phyloP scores from a whole-genome alignment of 1,140 invertebrate genomes.

The Caenorhabditis inopinata region DNA sequence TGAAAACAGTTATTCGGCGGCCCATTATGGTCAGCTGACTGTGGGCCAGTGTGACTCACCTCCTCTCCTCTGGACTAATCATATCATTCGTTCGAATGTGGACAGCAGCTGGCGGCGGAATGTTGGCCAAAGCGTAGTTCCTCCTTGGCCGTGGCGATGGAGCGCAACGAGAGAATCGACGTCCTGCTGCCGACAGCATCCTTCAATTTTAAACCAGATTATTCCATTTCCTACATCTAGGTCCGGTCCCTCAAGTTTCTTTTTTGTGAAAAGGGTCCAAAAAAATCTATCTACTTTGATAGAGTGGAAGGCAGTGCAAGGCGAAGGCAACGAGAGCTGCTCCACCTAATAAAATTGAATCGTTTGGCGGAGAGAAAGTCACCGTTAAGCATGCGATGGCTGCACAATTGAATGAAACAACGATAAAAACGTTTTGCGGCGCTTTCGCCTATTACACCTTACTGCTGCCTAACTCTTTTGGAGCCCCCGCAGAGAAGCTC shows the following conservation, averaged over 20 bases:
- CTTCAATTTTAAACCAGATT: slow-evolving; percentile 26
- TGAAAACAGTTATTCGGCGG: no score
- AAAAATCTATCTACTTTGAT: no score
- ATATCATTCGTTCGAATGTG: slow-evolving; percentile 51
- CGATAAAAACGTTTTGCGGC: not conserved
- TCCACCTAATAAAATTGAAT: not conserved
- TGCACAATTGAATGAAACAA: not conserved
- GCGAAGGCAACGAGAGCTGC: not conserved
- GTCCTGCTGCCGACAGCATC: slow-evolving; percentile 36
- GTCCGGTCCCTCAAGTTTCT: not conserved
- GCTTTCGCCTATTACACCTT: not conserved
- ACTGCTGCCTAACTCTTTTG: not conserved
- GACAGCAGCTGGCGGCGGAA: slow-evolving; percentile 47
- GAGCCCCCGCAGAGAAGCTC: not conserved
- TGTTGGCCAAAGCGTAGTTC: slow-evolving; percentile 46
- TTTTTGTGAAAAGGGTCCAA: no score
- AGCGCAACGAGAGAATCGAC: slow-evolving; percentile 36
- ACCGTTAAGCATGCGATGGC: not conserved
- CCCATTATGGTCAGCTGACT: no score
- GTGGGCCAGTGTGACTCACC: no score
- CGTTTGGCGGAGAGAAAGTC: not conserved
- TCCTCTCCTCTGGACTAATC: slow-evolving; percentile 66
- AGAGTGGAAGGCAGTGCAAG: not conserved
- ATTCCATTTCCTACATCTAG: slow-evolving; percentile 9
- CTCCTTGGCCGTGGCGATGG: slow-evolving; percentile 46